phyloP scores from a whole-genome alignment of 2,888 invertebrate species.

The Augochlorella aurata region DNA sequence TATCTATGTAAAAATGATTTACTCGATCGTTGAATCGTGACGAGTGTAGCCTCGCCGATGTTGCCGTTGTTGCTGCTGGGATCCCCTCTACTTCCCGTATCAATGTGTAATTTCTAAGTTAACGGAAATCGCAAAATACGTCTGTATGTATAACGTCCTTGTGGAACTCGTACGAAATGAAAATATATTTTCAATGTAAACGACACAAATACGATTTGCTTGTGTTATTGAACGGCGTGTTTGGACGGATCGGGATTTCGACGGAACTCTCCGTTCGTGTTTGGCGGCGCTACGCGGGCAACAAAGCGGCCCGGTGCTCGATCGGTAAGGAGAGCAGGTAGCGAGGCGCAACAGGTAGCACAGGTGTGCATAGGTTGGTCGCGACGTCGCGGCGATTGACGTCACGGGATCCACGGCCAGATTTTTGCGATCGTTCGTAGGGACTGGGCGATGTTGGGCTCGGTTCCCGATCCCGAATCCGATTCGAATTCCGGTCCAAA shows the following conservation, averaged over 20 bases:
- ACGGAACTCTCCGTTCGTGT: too few relatives aligned
- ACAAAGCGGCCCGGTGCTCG: background rate
- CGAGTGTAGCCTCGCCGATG: slow-evolving; percentile 17
- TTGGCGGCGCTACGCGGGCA: background rate
- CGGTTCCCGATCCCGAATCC: background rate
- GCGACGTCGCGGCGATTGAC: slow-evolving; percentile 13
- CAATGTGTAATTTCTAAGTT: slow-evolving; percentile 45
- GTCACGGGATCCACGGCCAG: slow-evolving; percentile 26
- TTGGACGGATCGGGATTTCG: background rate
- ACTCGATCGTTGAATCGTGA: slow-evolving; percentile 34
- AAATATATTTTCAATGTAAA: slow-evolving; percentile 70
- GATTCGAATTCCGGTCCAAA: background rate
- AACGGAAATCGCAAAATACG: slow-evolving; percentile 24
- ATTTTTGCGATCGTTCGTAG: slow-evolving; percentile 10
- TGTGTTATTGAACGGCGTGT: background rate
- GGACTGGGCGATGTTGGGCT: slow-evolving; percentile 4
- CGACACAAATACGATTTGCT: slow-evolving; percentile 12
- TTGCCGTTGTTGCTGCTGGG: slow-evolving; percentile 27
- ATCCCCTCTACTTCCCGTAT: slow-evolving; percentile 35
- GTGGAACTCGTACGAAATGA: slow-evolving; percentile 54
- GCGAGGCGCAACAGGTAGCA: slow-evolving; percentile 46
- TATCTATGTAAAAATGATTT: slow-evolving; percentile 34
- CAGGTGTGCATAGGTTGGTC: background rate
- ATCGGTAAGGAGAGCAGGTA: slow-evolving; percentile 11
- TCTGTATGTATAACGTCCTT: slow-evolving; percentile 58